phyloP scores from a whole-genome alignment of 1,140 invertebrate genomes.

The Lordiphosa stackelbergi region DNA sequence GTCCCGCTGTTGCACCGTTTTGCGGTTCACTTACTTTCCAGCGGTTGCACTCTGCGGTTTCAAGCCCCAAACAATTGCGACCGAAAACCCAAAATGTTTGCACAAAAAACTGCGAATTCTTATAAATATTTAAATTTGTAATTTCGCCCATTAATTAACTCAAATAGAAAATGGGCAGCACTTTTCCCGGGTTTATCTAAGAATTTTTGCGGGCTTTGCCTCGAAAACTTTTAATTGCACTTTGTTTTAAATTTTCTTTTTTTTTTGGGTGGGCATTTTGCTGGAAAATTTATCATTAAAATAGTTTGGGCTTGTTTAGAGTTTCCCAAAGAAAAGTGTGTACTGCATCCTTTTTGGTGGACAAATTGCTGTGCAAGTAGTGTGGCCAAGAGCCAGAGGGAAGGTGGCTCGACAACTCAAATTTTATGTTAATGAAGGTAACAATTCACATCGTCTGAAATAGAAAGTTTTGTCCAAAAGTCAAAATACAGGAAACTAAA shows the following conservation, averaged over 20 bases:
- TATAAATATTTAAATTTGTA: constrained; percentile 36
- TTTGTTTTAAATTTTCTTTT: constrained; percentile 21
- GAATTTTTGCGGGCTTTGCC: constrained; percentile 28
- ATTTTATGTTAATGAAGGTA: constrained; percentile 5
- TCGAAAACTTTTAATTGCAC: constrained; percentile 60
- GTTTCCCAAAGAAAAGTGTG: constrained; percentile 14
- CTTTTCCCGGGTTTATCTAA: constrained; percentile 11
- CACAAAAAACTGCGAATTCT: constrained; percentile 7
- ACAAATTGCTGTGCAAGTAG: constrained; percentile 31
- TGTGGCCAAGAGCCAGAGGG: not conserved
- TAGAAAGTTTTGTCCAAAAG: no score
- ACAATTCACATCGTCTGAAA: not conserved
- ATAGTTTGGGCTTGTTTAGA: constrained; percentile 45
- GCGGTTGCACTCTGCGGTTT: constrained; percentile 25
- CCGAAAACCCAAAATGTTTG: not conserved
- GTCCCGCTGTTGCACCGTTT: constrained; percentile 21
- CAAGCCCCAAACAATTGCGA: constrained; percentile 32
- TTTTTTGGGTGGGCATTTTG: constrained; percentile 12
- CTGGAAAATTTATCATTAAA: constrained; percentile 56
- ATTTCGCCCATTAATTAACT: constrained; percentile 26
- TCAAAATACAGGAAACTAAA: no score
- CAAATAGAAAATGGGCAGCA: constrained; percentile 8
- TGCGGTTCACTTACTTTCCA: constrained; percentile 34
- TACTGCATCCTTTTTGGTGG: constrained; percentile 21
- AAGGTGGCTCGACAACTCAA: not conserved